Percentiles rank a stretch among this genome's conserved stretches.
Conservation (phyloP, 2,113 vertebrate species). For the Apteryx owenii region DNA sequence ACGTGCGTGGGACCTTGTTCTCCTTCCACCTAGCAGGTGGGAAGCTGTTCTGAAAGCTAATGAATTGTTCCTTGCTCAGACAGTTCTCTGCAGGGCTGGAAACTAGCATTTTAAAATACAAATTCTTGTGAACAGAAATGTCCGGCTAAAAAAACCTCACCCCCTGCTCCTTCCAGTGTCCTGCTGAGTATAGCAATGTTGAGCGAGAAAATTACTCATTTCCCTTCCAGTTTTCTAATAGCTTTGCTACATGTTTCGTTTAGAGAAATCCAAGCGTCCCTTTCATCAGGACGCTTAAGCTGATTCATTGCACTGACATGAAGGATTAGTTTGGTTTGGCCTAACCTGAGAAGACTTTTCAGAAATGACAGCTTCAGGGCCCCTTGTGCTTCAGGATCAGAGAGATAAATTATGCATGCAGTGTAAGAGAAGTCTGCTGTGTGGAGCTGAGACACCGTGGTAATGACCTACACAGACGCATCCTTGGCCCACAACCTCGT, state of each 20-base stretch:
- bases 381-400: background rate
- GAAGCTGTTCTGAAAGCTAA: background rate
- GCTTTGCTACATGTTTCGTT: background rate
- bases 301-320: background rate
- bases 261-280: background rate
- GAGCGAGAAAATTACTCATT: background rate
- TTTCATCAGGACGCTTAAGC: background rate
- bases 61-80: background rate
- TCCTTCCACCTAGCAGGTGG: background rate
- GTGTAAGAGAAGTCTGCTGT: background rate
- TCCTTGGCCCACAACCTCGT: too few species aligned
- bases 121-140: background rate
- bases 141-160: background rate
- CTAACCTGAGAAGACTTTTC: background rate
- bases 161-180: background rate
- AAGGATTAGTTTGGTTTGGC: background rate
- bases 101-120: rapidly evolving
- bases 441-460: too few species aligned
- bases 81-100: background rate
- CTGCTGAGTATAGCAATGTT: rapidly evolving
- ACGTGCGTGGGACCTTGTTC: background rate
- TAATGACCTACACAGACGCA: too few species aligned
- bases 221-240: background rate
- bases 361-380: background rate
- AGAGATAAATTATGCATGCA: too few species aligned